Conservation (phyloP, 2,888 invertebrate species). For the Synanthedon formicaeformis region DNA sequence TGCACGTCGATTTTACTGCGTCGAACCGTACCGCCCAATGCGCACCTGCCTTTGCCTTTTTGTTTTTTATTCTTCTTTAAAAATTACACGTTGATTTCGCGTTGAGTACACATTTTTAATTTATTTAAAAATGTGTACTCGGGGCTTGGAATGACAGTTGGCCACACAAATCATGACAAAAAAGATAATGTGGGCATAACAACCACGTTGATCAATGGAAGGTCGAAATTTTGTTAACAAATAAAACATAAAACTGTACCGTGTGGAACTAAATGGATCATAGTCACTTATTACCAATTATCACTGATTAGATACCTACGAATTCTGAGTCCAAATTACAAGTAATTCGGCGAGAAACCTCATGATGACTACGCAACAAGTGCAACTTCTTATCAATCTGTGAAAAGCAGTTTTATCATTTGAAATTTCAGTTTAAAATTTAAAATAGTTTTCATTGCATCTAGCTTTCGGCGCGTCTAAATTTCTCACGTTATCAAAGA, state of each 20-base stretch:
- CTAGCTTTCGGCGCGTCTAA: slow-evolving; percentile 10
- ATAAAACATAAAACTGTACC: too few relatives aligned
- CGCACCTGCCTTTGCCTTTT: slow-evolving; percentile 38
- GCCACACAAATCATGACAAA: slow-evolving; percentile 7
- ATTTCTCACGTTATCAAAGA: slow-evolving; percentile 24
- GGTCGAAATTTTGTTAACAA: background rate
- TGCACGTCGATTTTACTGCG: slow-evolving; percentile 27
- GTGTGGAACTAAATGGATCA: too few relatives aligned
- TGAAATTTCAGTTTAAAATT: slow-evolving; percentile 8
- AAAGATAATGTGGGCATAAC: slow-evolving; percentile 2
- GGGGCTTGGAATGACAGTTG: background rate
- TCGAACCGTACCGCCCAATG: slow-evolving; percentile 22
- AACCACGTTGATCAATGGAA: background rate
- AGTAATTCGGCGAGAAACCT: too few relatives aligned
- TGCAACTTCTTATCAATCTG: too few relatives aligned
- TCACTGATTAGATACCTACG: too few relatives aligned
- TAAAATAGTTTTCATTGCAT: slow-evolving; percentile 10
- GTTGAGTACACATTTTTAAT: slow-evolving; percentile 1
- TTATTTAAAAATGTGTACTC: background rate
- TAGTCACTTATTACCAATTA: too few relatives aligned
- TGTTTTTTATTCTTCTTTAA: slow-evolving; percentile 18
- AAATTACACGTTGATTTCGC: slow-evolving; percentile 16
- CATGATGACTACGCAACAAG: too few relatives aligned
- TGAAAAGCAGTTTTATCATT: slow-evolving; percentile 1
- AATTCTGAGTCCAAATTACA: too few relatives aligned